phyloP scores from a whole-genome alignment of 2,113 vertebrate genomes.

The Raja brachyura region DNA sequence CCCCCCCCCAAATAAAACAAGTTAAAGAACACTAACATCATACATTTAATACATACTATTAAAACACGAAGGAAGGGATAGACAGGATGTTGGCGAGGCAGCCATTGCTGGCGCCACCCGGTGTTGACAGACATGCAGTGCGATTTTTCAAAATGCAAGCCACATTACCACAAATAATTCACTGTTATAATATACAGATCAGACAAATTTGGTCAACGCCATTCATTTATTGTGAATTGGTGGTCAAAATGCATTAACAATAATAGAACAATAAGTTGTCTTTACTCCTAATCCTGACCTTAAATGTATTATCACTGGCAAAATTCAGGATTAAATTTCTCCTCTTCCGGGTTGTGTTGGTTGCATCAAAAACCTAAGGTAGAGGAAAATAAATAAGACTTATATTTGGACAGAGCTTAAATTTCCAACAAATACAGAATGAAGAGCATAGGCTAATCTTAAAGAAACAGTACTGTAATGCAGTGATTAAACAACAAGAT shows the following conservation, averaged over 20 bases:
- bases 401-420: background rate
- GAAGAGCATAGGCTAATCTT: background rate
- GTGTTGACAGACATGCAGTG: background rate
- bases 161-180: background rate
- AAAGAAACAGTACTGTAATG: background rate
- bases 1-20: too few relatives aligned
- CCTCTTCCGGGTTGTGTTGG: slow-evolving; percentile 92
- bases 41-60: too few relatives aligned
- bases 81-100: too few relatives aligned
- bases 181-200: background rate
- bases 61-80: too few relatives aligned
- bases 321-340: slow-evolving; percentile 84
- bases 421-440: background rate
- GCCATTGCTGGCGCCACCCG: too few relatives aligned
- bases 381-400: background rate
- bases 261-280: background rate
- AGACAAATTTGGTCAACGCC: background rate
- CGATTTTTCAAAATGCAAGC: background rate
- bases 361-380: slow-evolving; percentile 89
- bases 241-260: background rate
- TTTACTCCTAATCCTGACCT: slow-evolving; percentile 59
- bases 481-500: too few relatives aligned
- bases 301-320: slow-evolving; percentile 79
- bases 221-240: background rate
- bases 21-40: too few relatives aligned